A percentile compares a stretch with the other conserved stretches of the same genome.
phyloP scores from a whole-genome alignment of 2,888 invertebrate genomes.

The Odontomyia ornata region DNA sequence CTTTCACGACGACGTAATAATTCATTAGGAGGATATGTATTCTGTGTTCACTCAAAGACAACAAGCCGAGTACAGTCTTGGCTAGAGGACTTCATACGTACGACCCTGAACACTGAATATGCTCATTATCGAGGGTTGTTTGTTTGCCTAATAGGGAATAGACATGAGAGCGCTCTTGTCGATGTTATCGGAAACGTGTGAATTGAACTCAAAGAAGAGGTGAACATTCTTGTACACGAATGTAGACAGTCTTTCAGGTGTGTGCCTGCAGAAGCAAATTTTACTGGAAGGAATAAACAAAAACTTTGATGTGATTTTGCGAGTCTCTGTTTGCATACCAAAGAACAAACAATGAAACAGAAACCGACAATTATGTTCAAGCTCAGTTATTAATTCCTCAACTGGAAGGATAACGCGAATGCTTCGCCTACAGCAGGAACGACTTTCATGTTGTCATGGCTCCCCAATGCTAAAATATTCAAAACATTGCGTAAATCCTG shows the following conservation, averaged over 20 bases:
- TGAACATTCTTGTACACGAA: neutral
- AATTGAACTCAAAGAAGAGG: slow-evolving; percentile 23
- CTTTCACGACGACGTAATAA: slow-evolving; percentile 37
- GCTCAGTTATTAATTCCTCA: neutral
- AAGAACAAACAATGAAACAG: neutral
- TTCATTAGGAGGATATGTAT: slow-evolving; percentile 37
- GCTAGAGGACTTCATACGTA: neutral
- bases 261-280: neutral
- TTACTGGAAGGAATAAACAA: neutral
- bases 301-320: neutral
- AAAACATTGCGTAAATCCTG: too few relatives aligned
- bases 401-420: too few relatives aligned
- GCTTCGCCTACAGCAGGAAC: too few relatives aligned
- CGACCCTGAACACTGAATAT: slow-evolving; percentile 17
- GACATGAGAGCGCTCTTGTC: neutral
- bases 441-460: too few relatives aligned
- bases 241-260: neutral
- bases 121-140: slow-evolving; percentile 36
- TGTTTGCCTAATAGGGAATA: slow-evolving; percentile 24
- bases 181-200: slow-evolving; percentile 36
- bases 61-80: neutral
- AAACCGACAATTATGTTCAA: neutral
- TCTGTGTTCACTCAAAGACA: slow-evolving; percentile 32
- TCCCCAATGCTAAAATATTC: too few relatives aligned
- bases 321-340: neutral